Percentiles rank a stretch among this genome's conserved stretches.
These are phyloP conservation scores for Aspidapion aeneum DNA, from an alignment of 2,888 invertebrate genomes.

Conservation along the genomic window DNA sequence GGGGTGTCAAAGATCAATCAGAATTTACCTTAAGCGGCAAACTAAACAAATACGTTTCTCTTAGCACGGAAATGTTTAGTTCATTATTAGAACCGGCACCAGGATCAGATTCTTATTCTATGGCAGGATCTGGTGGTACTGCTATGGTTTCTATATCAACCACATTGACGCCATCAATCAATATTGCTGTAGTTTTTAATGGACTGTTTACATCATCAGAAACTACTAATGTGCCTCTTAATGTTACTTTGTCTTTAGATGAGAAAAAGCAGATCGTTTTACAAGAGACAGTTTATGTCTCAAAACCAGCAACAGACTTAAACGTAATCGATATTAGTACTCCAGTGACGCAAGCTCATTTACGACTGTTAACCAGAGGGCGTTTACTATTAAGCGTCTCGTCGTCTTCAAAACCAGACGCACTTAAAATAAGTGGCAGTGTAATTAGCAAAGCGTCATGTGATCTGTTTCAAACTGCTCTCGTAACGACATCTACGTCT, in stretches of 20 bases:
- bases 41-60: constrained; percentile 68
- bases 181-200: constrained; percentile 77
- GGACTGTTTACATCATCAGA: constrained; percentile 70
- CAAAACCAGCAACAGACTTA: constrained; percentile 71
- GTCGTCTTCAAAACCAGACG: constrained; percentile 63
- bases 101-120: constrained; percentile 53
- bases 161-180: constrained; percentile 75
- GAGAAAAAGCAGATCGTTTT: constrained; percentile 68
- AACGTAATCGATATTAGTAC: constrained; percentile 78
- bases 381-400: constrained; percentile 67
- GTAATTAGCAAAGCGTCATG: constrained; percentile 74
- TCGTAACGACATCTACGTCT: constrained; percentile 50
- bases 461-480: constrained; percentile 73
- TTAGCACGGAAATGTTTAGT: constrained; percentile 80
- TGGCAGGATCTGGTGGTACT: constrained; percentile 73
- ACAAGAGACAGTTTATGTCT: constrained; percentile 68
- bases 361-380: constrained; percentile 74
- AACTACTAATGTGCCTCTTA: constrained; percentile 62
- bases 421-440: constrained; percentile 62
- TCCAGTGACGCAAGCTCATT: constrained; percentile 70
- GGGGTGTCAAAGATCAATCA: constrained; percentile 68
- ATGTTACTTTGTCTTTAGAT: constrained; percentile 64
- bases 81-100: constrained; percentile 66
- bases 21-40: constrained; percentile 70
- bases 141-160: constrained; percentile 81